Base-by-base conservation (phyloP, 2,888 invertebrate genomes). In the Limnephilus marmoratus region DNA sequence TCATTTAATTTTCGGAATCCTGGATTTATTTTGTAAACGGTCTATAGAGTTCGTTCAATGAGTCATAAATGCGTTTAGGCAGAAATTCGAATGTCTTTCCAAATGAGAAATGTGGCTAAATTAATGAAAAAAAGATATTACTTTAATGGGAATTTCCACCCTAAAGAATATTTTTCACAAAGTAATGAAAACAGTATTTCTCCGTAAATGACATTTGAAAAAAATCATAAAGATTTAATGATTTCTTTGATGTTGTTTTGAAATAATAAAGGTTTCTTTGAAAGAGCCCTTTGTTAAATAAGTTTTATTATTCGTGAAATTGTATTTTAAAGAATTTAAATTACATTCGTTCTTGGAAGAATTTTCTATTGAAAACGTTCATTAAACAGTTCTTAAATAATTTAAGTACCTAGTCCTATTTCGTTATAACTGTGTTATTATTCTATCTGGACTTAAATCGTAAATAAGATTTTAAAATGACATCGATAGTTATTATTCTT, bases 21-120 rank as follows among this genome's bases (percentile, higher is more conserved):
- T 90, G 92, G 93, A 92, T 93, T 93, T 93, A 93, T 92, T 87
- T 93, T 92, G 91, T 92, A 90, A 92, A 92, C 91, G 90, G 45
- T 92, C 31, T 68, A 68, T 85, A 18, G 49, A 68, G 87, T 68
- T 68, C 68, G 87, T 68, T 87, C 87, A 87, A 87, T 87, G 68
- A 87, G 31, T 87, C 91, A 87, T 68, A 87, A 87, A 87, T 87
- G 87, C 87, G 87, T 92, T 92, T 29, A 82, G 81, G 81, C 90
- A n/a, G 45, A 81, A 81, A 82, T 91, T 91, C 90, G 87, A 29
- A 87, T 87, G 68, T 87, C 87, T 53, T 37, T 87, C 53, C 29
- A 87, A 87, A 87, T 87, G 87, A 87, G 53, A 87, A 87, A 87
- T 87, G 87, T 68, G 87, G 87, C 68, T 87, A 87, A 87, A 87